These are phyloP conservation scores for Halcyon malimbica DNA, from an alignment of 2,113 vertebrate species.

Conservation along the genomic window DNA sequence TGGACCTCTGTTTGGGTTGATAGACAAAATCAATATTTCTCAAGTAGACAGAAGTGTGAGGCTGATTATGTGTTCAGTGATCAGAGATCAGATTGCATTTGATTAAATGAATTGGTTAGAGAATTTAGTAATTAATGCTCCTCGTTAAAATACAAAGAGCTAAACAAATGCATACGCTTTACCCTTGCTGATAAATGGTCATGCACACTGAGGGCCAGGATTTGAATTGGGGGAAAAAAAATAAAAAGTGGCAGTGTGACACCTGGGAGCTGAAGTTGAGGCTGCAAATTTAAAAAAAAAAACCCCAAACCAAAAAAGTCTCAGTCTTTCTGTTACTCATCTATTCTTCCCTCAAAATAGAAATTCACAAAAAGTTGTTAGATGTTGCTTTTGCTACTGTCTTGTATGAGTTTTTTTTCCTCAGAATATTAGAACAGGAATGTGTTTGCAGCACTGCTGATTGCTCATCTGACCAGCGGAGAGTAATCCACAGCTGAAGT, in stretches of 20 bases:
- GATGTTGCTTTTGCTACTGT: background rate
- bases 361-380: background rate
- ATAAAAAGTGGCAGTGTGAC: background rate
- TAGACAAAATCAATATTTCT: constrained; percentile 73
- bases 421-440: background rate
- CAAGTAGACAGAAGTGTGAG: constrained; percentile 60
- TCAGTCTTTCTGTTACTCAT: background rate
- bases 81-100: constrained; percentile 67
- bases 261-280: background rate
- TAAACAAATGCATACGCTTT: constrained; percentile 10
- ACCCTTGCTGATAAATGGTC: background rate
- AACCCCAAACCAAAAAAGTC: background rate
- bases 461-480: background rate
- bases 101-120: constrained; percentile 65
- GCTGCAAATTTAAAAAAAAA: background rate
- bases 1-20: constrained; percentile 67
- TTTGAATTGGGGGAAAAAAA: background rate
- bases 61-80: constrained; percentile 69
- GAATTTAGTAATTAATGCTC: constrained; percentile 51
- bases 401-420: background rate
- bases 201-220: background rate
- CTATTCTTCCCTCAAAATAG: background rate
- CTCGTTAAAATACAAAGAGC: constrained; percentile 39
- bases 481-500: background rate
- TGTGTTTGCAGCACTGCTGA: background rate